Evolutionary conservation across 2,113 vertebrate species (phyloP).

Genomic region (Daboia siamensis): DNA sequence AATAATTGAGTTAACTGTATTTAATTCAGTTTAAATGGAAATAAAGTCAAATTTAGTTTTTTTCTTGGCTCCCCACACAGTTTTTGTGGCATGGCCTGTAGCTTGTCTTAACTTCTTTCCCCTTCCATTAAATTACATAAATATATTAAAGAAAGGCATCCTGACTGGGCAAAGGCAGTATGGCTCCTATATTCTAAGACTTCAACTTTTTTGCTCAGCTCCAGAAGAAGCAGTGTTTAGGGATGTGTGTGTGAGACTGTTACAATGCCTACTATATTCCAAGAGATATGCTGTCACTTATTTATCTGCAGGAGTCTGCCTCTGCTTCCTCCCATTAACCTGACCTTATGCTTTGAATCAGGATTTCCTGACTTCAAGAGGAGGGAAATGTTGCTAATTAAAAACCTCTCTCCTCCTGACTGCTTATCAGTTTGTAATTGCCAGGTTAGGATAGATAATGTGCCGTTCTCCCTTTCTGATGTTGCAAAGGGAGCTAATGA

Average conservation of each 20-base stretch:
- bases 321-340: not conserved
- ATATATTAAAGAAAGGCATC: not conserved
- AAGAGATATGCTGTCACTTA: not conserved
- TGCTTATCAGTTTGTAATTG: conserved; percentile 47
- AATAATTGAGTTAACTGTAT: not conserved
- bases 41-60: not conserved
- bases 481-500: conserved; percentile 59
- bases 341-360: conserved; percentile 37
- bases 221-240: not conserved
- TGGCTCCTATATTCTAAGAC: not conserved
- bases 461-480: not conserved
- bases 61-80: not conserved
- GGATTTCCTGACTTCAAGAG: not conserved
- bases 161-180: not conserved
- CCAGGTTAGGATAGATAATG: conserved; percentile 34
- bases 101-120: not conserved
- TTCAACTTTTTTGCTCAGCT: not conserved
- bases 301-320: not conserved
- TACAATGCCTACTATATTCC: not conserved
- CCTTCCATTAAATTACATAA: not conserved
- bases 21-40: not conserved
- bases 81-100: not conserved
- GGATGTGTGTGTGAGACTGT: conserved; percentile 6
- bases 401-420: conserved; percentile 37
- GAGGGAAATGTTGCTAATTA: conserved; percentile 46